Evolutionary conservation across 1,140 invertebrate genomes (phyloP).

Genomic region (Steinernema feltiae): DNA sequence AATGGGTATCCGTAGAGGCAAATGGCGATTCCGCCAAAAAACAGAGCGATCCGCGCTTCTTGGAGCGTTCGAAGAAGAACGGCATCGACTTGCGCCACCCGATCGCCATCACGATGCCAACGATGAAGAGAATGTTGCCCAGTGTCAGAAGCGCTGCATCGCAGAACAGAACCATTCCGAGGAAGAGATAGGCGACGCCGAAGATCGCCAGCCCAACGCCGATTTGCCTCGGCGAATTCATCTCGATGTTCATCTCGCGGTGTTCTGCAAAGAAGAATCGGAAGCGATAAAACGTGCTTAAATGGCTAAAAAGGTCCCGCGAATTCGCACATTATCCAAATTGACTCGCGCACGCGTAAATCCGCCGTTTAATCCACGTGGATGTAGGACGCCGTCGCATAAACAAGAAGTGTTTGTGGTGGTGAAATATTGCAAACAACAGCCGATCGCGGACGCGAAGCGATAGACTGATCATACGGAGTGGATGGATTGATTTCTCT

Average conservation of each 20-base stretch:
- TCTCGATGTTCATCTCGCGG: background rate
- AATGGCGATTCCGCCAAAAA: background rate
- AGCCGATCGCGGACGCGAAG: no score
- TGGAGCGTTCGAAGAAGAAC: background rate
- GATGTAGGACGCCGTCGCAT: no score
- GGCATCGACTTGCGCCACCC: background rate
- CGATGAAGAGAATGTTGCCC: conserved; percentile 1
- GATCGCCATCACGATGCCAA: background rate
- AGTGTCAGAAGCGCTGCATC: background rate
- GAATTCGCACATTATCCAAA: conserved; percentile 5
- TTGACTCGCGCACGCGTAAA: background rate
- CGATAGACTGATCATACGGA: no score
- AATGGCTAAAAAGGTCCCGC: background rate
- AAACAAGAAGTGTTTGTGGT: no score
- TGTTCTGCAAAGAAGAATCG: background rate
- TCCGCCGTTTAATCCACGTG: no score
- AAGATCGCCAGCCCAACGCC: background rate
- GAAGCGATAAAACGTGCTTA: background rate
- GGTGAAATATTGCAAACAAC: no score
- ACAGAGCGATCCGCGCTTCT: background rate
- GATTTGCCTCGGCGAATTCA: background rate
- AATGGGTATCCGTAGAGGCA: background rate
- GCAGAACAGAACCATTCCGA: background rate
- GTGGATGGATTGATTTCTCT: no score
- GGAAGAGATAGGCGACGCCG: background rate